Percentiles rank a stretch among this genome's conserved stretches.
Evolutionary conservation across 2,113 vertebrate species (phyloP).

Genomic region (Oryzias melastigma): DNA sequence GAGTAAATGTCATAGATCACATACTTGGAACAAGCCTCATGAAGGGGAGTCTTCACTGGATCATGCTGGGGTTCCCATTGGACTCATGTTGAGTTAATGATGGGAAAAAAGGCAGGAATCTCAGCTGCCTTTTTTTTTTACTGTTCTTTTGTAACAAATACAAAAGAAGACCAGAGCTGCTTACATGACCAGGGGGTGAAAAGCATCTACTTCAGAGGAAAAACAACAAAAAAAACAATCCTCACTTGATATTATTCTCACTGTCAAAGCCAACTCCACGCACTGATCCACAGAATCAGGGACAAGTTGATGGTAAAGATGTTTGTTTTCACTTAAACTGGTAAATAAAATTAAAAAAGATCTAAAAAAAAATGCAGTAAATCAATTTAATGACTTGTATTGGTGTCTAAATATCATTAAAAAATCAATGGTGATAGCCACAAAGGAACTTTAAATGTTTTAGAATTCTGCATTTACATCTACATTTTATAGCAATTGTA

Average conservation of each 20-base stretch:
- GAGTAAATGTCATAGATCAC: slow-evolving; percentile 15
- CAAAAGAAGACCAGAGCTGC: slow-evolving; percentile 1
- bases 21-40: slow-evolving; percentile 7
- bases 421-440: no score
- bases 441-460: no score
- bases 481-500: no score
- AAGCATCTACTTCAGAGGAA: background rate
- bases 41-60: slow-evolving; percentile 1
- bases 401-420: no score
- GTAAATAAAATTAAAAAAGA: no score
- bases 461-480: no score
- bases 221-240: slow-evolving; percentile 9
- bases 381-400: no score
- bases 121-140: slow-evolving; percentile 1
- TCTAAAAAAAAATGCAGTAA: no score
- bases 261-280: slow-evolving; percentile 5
- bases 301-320: slow-evolving; percentile 17
- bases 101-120: slow-evolving; percentile 18
- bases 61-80: background rate
- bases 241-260: slow-evolving; percentile 16
- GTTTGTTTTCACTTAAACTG: background rate
- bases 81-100: slow-evolving; percentile 20
- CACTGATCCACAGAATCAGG: slow-evolving; percentile 1
- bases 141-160: slow-evolving; percentile 5
- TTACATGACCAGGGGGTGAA: slow-evolving; percentile 1